Percentiles rank a stretch among this genome's conserved stretches.
Conservation (phyloP, 1,140 invertebrate genomes). For the Brachionus paranguensis region DNA sequence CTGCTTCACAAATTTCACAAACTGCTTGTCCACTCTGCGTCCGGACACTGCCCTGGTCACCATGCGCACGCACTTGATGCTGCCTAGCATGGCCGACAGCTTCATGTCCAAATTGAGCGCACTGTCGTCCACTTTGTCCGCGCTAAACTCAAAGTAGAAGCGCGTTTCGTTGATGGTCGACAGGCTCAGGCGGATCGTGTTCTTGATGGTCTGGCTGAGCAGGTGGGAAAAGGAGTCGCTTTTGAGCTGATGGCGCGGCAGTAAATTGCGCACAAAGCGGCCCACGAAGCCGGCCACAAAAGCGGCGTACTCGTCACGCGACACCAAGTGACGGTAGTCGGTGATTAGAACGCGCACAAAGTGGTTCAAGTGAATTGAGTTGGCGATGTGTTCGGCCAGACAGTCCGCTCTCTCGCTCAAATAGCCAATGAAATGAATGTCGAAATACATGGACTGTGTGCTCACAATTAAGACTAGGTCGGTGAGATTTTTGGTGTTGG, state of each 20-base stretch:
- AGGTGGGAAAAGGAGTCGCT: neutral
- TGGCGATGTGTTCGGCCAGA: neutral
- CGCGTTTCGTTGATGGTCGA: constrained; percentile 8
- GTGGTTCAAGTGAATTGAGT: neutral
- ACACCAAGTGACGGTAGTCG: constrained; percentile 9
- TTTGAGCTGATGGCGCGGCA: neutral
- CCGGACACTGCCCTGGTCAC: neutral
- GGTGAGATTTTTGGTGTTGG: neutral
- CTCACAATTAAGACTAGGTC: neutral
- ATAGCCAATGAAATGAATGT: neutral
- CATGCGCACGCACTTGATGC: neutral
- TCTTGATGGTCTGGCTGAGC: neutral
- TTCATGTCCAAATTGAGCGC: neutral
- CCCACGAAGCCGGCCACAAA: neutral
- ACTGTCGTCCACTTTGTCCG: neutral
- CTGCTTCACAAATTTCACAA: constrained; percentile 4
- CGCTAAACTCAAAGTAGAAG: constrained; percentile 10
- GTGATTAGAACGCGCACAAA: neutral
- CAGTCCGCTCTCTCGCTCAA: neutral
- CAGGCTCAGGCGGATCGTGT: neutral
- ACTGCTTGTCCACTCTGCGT: neutral
- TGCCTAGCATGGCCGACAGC: neutral
- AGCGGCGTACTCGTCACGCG: neutral
- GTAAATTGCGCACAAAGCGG: neutral
- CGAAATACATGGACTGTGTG: neutral